These are phyloP conservation scores for Mythimna loreyi DNA, from an alignment of 2,888 invertebrate genomes.

Conservation along the genomic window DNA sequence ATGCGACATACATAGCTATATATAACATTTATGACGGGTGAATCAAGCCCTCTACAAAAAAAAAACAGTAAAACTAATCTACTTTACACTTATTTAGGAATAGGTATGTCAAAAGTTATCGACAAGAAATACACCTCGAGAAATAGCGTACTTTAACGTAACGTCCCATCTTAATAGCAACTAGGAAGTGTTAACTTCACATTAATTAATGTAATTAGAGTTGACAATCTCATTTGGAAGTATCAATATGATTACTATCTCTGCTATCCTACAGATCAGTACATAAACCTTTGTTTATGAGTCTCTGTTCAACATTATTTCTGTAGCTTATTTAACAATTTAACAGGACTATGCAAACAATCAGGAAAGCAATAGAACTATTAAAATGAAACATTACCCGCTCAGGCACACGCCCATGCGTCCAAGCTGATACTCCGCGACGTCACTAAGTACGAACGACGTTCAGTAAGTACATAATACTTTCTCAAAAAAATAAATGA, in stretches of 20 bases:
- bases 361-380: constrained; percentile 16
- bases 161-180: constrained; percentile 48
- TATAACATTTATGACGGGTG: constrained; percentile 64
- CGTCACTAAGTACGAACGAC: constrained; percentile 69
- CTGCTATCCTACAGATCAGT: background rate
- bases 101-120: constrained; percentile 79
- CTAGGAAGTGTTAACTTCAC: too few relatives aligned
- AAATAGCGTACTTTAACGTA: constrained; percentile 53
- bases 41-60: constrained; percentile 70
- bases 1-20: constrained; percentile 69
- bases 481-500: constrained; percentile 41
- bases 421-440: constrained; percentile 47
- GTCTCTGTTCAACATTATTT: background rate
- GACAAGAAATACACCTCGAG: constrained; percentile 75
- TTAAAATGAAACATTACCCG: constrained; percentile 42
- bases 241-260: constrained; percentile 2
- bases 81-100: constrained; percentile 87
- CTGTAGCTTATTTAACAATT: background rate
- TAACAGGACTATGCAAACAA: background rate
- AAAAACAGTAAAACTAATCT: constrained; percentile 74
- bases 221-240: constrained; percentile 16
- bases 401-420: constrained; percentile 29
- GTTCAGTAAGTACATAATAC: constrained; percentile 73
- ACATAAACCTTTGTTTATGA: background rate
- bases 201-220: background rate